These are phyloP conservation scores for Eupithecia centaureata DNA, from an alignment of 2,888 invertebrate genomes.

Conservation along the genomic window DNA sequence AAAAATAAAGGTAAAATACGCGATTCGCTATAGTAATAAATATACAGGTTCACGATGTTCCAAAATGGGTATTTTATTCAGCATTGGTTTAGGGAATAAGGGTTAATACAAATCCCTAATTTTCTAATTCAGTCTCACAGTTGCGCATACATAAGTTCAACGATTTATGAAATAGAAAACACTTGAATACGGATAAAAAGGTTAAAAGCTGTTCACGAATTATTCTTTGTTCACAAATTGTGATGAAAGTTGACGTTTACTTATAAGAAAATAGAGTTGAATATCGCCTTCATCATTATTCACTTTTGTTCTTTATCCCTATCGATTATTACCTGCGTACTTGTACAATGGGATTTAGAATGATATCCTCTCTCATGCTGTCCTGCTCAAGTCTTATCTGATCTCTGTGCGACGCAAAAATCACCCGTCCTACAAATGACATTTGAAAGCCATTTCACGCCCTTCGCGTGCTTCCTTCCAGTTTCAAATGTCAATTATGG, in stretches of 20 bases:
- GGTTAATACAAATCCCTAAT: constrained; percentile 64
- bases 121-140: constrained; percentile 81
- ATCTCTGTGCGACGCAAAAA: no score
- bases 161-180: constrained; percentile 50
- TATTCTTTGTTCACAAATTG: background rate
- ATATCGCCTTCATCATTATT: background rate
- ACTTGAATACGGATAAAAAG: constrained; percentile 10
- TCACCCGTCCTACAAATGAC: no score
- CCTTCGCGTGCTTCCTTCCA: no score
- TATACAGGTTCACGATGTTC: background rate
- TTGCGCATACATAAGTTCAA: constrained; percentile 76
- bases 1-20: constrained; percentile 12
- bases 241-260: background rate
- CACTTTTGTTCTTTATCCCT: background rate
- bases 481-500: no score
- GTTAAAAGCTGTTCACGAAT: background rate
- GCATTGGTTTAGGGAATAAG: constrained; percentile 48
- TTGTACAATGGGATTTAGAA: no score
- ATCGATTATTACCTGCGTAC: no score
- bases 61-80: constrained; percentile 35
- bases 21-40: background rate
- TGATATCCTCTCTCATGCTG: no score
- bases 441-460: no score
- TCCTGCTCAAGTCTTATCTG: no score
- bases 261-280: constrained; percentile 3